phyloP scores from a whole-genome alignment of 2,113 vertebrate genomes.

The Sitta europaea region DNA sequence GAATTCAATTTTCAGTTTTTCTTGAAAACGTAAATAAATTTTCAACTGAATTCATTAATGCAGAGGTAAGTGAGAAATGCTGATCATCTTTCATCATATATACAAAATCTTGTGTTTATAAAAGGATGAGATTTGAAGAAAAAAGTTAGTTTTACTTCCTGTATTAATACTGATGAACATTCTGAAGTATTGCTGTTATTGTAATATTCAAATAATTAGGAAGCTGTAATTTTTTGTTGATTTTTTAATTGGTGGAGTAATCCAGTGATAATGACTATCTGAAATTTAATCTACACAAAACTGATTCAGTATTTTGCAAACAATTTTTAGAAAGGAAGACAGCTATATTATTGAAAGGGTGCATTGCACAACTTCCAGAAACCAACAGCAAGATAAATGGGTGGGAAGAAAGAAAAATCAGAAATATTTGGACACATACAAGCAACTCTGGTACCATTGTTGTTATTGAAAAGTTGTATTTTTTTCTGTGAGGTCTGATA shows the following conservation, averaged over 20 bases:
- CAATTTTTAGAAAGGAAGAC: neutral
- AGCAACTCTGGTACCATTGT: neutral
- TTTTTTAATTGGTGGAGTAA: neutral
- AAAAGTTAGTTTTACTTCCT: neutral
- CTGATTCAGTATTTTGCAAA: neutral
- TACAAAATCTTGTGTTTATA: neutral
- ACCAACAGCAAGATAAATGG: fast-evolving
- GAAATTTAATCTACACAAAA: neutral
- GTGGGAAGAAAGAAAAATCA: neutral
- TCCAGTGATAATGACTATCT: neutral
- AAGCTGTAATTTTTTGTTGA: neutral
- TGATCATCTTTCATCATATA: neutral
- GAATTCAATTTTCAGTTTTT: neutral
- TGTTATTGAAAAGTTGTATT: neutral
- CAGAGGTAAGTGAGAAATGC: neutral
- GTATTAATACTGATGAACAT: neutral
- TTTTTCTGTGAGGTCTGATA: neutral
- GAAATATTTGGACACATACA: neutral
- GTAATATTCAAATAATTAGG: neutral
- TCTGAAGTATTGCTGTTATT: neutral
- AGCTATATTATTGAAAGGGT: neutral
- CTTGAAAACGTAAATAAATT: neutral
- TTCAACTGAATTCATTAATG: neutral
- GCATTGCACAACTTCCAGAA: neutral
- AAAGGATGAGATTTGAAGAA: neutral